Base-by-base conservation (phyloP, 2,888 invertebrate species). In the Tuta absoluta region DNA sequence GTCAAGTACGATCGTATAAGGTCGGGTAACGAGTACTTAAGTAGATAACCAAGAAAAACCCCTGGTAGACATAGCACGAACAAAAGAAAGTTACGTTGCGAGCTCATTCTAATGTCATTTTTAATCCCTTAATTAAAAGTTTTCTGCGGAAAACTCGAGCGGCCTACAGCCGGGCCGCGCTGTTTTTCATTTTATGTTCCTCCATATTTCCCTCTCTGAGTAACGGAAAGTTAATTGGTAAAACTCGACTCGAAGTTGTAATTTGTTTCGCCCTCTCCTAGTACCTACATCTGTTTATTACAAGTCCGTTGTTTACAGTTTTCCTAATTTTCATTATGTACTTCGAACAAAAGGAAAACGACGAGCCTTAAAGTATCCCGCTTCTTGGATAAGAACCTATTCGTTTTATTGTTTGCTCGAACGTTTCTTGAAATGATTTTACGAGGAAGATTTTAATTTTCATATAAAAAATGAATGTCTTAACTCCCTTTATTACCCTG, bases 51-150 rank as follows among this genome's bases (percentile, higher is more conserved):
- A n/a, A 45, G 45, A 17, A 45, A 45, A 45, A 45, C 77, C 81
- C 78, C 78, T 76, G 71, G 69, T 68, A 67, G 76, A 79, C 75
- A 79, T 75, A 71, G 2, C 72, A 70, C 71, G 75, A 82, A 89
- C 85, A 87, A 88, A 83, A 78, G 78, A 69, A 86, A 86, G 82
- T 85, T 84, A 84, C 84, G 85, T 85, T 84, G 76, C 84, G 73
- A 87, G 83, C 88, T 86, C 82, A 77, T 80, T 87, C 79, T 88
- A 87, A 89, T 91, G 89, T 88, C 90, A 90, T 89, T 89, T 91
- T 90, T 90, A 89, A 90, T 89, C 87, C 90, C 87, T 89, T 91
- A 90, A 90, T 91, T 91, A 91, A 91, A 91, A 91, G 87, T 91
- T 82, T 74, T 69, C 81, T 72, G 77, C 79, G 81, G 81, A 87